These are phyloP conservation scores for Smittia sp. DNA, from an alignment of 2,888 invertebrate species.

Conservation along the genomic window DNA sequence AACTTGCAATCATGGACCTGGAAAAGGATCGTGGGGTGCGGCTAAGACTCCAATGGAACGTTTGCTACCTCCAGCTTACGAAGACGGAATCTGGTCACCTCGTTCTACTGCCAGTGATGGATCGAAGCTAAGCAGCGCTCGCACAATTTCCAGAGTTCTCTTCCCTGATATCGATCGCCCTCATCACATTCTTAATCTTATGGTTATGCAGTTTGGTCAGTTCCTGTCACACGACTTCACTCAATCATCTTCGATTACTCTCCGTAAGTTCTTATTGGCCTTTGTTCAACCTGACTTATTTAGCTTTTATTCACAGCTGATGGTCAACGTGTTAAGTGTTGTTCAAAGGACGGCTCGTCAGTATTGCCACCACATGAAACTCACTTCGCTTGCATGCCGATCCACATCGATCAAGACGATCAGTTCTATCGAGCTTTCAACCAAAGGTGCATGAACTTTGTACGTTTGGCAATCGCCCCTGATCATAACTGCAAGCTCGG, in stretches of 20 bases:
- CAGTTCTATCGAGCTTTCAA: constrained; percentile 59
- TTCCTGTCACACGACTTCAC: constrained; percentile 74
- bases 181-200: constrained; percentile 62
- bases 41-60: constrained; percentile 64
- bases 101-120: constrained; percentile 54
- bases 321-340: constrained; percentile 71
- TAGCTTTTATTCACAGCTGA: constrained; percentile 56
- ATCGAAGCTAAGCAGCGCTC: constrained; percentile 62
- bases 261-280: constrained; percentile 55
- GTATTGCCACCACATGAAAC: constrained; percentile 56
- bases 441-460: constrained; percentile 69
- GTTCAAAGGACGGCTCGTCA: constrained; percentile 59
- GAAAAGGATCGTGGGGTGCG: constrained; percentile 63
- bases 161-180: constrained; percentile 61
- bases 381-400: constrained; percentile 70
- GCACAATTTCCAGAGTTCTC: constrained; percentile 64
- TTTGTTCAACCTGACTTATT: too few relatives aligned
- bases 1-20: constrained; percentile 70
- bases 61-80: constrained; percentile 65
- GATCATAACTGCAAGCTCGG: constrained; percentile 65
- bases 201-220: constrained; percentile 78
- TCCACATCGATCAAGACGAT: constrained; percentile 60
- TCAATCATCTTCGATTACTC: constrained; percentile 66
- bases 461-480: constrained; percentile 66
- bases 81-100: constrained; percentile 59